phyloP scores from a whole-genome alignment of 2,113 vertebrate species.

The Mormyrus lacerda region DNA sequence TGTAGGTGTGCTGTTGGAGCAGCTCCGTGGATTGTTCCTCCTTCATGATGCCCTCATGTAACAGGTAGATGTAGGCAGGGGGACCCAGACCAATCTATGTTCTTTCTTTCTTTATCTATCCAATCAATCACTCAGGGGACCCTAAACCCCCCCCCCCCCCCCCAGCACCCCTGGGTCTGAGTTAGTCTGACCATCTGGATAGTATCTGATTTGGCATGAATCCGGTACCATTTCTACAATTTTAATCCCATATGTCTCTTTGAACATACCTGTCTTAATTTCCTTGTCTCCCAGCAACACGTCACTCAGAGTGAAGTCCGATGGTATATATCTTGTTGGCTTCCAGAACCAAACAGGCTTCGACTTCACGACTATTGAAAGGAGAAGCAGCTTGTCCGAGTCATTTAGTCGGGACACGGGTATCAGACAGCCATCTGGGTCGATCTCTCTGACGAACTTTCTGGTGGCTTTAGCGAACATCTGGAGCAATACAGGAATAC shows the following conservation, averaged over 20 bases:
- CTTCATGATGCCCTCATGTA: neutral
- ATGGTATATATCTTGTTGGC: conserved; percentile 73
- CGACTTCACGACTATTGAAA: conserved; percentile 76
- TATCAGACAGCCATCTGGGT: conserved; percentile 68
- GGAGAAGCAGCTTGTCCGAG: conserved; percentile 64
- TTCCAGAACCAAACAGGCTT: conserved; percentile 82
- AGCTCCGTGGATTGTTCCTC: neutral
- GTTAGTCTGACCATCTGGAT: neutral
- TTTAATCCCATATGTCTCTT: neutral
- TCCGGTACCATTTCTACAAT: neutral
- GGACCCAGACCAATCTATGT: neutral
- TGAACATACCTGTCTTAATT: conserved; percentile 69
- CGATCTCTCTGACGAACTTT: conserved; percentile 81
- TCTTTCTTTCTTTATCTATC: neutral
- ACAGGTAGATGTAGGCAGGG: neutral
- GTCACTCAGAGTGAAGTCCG: conserved; percentile 72
- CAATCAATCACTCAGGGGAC: neutral
- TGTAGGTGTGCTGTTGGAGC: no score
- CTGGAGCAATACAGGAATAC: conserved; percentile 8
- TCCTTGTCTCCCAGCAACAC: conserved; percentile 64
- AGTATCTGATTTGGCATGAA: neutral
- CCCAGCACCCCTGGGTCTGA: neutral
- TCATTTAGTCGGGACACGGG: conserved; percentile 73
- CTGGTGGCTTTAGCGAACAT: conserved; percentile 90
- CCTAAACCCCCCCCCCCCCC: no score